Conservation (phyloP, 2,797 vertebrate species). For the Oreochromis mossambicus region DNA sequence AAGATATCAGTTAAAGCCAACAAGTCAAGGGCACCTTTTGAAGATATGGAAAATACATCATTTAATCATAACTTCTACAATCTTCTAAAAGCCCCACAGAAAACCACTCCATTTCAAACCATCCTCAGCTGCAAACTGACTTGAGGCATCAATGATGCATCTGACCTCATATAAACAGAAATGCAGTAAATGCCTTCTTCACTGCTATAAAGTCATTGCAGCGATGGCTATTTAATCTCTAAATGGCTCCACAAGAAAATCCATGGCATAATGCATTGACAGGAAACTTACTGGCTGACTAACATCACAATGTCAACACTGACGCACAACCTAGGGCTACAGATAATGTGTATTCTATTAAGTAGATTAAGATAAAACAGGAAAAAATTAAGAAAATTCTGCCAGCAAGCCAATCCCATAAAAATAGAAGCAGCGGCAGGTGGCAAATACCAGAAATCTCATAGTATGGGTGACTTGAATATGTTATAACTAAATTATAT, state of each 20-base stretch:
- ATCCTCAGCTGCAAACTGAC: background rate
- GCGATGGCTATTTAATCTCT: background rate
- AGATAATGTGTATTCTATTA: background rate
- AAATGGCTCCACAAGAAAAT: slow-evolving; percentile 6
- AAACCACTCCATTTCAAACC: background rate
- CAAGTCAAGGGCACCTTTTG: background rate
- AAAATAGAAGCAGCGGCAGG: slow-evolving; percentile 2
- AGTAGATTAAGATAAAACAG: background rate
- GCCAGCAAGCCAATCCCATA: background rate
- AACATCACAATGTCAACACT: background rate
- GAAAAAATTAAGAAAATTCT: background rate
- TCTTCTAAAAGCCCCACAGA: background rate
- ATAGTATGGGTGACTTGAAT: background rate
- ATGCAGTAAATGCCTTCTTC: background rate
- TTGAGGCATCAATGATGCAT: background rate
- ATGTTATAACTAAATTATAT: background rate
- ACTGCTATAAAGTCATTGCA: background rate
- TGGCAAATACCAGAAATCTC: background rate
- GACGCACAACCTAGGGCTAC: background rate
- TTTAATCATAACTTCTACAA: background rate
- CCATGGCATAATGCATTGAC: slow-evolving; percentile 15
- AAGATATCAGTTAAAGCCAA: background rate
- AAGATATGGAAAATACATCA: background rate
- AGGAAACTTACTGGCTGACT: background rate
- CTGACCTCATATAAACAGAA: background rate